Conservation (phyloP, 2,888 invertebrate species). For the Ochropleura plecta region DNA sequence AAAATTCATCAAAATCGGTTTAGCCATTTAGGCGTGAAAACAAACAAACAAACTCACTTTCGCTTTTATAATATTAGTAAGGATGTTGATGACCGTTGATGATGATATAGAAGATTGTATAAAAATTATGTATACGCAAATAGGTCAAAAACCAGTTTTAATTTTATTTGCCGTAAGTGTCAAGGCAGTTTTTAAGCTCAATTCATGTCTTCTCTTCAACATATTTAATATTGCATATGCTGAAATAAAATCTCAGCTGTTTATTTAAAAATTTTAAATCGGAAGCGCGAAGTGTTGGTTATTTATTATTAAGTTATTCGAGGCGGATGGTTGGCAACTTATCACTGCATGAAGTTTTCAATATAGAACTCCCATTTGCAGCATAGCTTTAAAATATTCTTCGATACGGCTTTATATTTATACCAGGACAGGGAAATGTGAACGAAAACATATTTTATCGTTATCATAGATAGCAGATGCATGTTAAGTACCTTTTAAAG, state of each 20-base stretch:
- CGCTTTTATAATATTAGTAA: too few species aligned
- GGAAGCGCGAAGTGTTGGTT: conserved; percentile 32
- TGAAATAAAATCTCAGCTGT: conserved; percentile 22
- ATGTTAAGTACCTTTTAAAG: too few species aligned
- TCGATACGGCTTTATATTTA: conserved; percentile 44
- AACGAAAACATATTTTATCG: conserved; percentile 23
- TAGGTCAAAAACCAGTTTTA: neutral
- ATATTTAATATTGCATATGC: conserved; percentile 1
- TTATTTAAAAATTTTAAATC: conserved; percentile 44
- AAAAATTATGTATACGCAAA: too few species aligned
- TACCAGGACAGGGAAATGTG: conserved; percentile 29
- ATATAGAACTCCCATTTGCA: conserved; percentile 46
- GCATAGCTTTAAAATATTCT: conserved; percentile 48
- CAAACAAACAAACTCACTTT: too few species aligned
- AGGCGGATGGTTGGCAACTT: conserved; percentile 48
- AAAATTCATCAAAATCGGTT: too few species aligned
- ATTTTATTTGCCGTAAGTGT: neutral
- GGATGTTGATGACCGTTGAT: too few species aligned
- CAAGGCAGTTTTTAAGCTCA: neutral
- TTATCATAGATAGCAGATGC: neutral
- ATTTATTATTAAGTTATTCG: conserved; percentile 58
- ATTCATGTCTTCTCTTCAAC: neutral
- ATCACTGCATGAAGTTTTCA: conserved; percentile 53
- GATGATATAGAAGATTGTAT: too few species aligned
- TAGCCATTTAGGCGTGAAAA: too few species aligned